These are phyloP conservation scores for Euplexia lucipara DNA, from an alignment of 2,888 invertebrate species.

Conservation along the genomic window DNA sequence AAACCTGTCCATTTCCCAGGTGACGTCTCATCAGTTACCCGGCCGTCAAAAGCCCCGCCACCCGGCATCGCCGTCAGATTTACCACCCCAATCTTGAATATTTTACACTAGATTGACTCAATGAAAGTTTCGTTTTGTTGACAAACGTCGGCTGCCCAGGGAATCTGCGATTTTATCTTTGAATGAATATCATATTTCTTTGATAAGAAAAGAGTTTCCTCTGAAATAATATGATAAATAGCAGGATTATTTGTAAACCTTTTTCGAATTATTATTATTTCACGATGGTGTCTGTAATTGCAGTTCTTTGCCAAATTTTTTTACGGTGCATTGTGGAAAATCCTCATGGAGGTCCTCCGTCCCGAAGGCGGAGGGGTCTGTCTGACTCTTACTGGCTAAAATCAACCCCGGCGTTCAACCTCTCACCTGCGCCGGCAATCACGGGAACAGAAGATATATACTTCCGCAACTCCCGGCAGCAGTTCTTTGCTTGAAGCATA, in stretches of 20 bases:
- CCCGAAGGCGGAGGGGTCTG: too few relatives aligned
- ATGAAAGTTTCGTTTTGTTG: conserved; percentile 44
- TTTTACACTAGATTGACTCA: conserved; percentile 54
- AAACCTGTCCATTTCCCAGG: background rate
- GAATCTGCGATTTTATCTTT: conserved; percentile 46
- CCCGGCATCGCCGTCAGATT: conserved; percentile 31
- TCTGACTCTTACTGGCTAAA: too few relatives aligned
- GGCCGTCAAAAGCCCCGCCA: conserved; percentile 27
- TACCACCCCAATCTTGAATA: conserved; percentile 47
- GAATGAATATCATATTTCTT: conserved; percentile 46
- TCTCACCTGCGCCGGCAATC: too few relatives aligned
- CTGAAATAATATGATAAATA: background rate
- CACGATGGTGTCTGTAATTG: too few relatives aligned
- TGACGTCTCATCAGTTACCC: conserved; percentile 36
- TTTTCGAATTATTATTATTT: too few relatives aligned
- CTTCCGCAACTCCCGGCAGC: too few relatives aligned
- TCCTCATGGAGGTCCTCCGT: too few relatives aligned
- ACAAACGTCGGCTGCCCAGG: conserved; percentile 33
- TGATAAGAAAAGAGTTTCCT: conserved; percentile 2
- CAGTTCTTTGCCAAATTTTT: too few relatives aligned
- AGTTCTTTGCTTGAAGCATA: too few relatives aligned
- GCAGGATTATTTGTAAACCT: background rate
- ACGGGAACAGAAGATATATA: too few relatives aligned
- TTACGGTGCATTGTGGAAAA: too few relatives aligned
- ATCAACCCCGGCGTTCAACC: too few relatives aligned